Base-by-base conservation (phyloP, 2,888 invertebrate species). In the Teleiodes luculella region DNA sequence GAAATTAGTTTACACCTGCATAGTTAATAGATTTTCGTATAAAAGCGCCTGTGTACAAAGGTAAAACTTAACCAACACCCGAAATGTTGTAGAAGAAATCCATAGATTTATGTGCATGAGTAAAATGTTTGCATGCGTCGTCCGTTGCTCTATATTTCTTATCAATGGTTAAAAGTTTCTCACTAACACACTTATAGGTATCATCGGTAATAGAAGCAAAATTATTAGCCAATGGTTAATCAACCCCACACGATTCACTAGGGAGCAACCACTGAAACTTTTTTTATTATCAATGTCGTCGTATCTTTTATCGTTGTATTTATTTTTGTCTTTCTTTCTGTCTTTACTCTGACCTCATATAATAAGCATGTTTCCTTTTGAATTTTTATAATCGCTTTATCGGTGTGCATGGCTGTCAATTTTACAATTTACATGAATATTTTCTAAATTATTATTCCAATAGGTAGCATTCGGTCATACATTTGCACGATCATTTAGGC, bases 361-460 rank as follows among this genome's bases (percentile, higher is more conserved):
- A 85, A 85, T 83, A 78, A 72, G 87, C 88, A 88, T 88, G 87
- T 67, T 67, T 66, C 68, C 76, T 71, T 72, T 65, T 62, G 64
- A 66, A 63, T 64, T 55, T 68, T 72, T 60, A 74, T 68, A 65
- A 68, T 77, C 64, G 85, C 80, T 86, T 85, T 62, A 69, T 81
- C 80, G 76, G 75, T 83, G 76, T 87, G 88, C 88, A 89, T 89
- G 88, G 86, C 86, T 84, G 72, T 79, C 74, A 72, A 69, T 83
- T 49, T 64, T 70, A 70, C 68, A 64, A 59, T 68, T 66, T 54
- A 69, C 61, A 74, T 71, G 72, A 66, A 70, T 72, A 69, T 78
- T 74, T 77, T 79, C 72, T 62, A 78, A 79, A 78, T 74, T 70
- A 64, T 62, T 67, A 67, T 67, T 58, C 72, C 72, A 73, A 67